phyloP scores from a whole-genome alignment of 2,888 invertebrate species.

The Ecliptopera silaceata region DNA sequence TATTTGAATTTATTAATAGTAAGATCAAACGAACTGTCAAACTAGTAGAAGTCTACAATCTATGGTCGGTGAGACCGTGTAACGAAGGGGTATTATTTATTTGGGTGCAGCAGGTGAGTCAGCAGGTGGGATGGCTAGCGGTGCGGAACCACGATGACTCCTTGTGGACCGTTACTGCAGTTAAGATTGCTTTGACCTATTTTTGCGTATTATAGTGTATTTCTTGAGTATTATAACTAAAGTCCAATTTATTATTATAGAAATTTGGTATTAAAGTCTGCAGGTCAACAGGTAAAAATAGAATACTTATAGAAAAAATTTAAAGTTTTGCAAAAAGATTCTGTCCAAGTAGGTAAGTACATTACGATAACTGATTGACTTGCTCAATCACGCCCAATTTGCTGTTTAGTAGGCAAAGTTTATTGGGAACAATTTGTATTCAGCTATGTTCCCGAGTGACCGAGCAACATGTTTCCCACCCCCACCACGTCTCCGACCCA shows the following conservation, averaged over 20 bases:
- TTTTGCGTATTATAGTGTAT: too few species aligned
- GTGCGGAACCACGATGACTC: slow-evolving; percentile 63
- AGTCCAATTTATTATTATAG: too few species aligned
- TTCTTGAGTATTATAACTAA: too few species aligned
- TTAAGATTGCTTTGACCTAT: slow-evolving; percentile 27
- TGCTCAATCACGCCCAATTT: slow-evolving; percentile 18
- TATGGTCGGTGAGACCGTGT: background rate
- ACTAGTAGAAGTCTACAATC: background rate
- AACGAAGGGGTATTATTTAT: slow-evolving; percentile 45
- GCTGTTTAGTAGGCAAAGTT: slow-evolving; percentile 37
- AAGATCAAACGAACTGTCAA: too few species aligned
- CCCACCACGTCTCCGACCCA: slow-evolving; percentile 76
- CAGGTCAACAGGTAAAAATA: too few species aligned
- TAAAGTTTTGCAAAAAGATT: too few species aligned
- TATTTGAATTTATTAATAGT: too few species aligned
- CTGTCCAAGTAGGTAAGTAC: background rate
- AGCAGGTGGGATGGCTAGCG: slow-evolving; percentile 75
- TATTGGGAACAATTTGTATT: slow-evolving; percentile 61
- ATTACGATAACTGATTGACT: background rate
- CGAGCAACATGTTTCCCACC: slow-evolving; percentile 80
- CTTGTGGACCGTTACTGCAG: slow-evolving; percentile 33
- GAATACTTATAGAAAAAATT: too few species aligned
- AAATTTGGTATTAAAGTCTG: too few species aligned
- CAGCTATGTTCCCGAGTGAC: slow-evolving; percentile 72
- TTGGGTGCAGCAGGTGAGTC: slow-evolving; percentile 72